These are phyloP conservation scores for Andrena haemorrhoa DNA, from an alignment of 2,888 invertebrate species.

Conservation along the genomic window DNA sequence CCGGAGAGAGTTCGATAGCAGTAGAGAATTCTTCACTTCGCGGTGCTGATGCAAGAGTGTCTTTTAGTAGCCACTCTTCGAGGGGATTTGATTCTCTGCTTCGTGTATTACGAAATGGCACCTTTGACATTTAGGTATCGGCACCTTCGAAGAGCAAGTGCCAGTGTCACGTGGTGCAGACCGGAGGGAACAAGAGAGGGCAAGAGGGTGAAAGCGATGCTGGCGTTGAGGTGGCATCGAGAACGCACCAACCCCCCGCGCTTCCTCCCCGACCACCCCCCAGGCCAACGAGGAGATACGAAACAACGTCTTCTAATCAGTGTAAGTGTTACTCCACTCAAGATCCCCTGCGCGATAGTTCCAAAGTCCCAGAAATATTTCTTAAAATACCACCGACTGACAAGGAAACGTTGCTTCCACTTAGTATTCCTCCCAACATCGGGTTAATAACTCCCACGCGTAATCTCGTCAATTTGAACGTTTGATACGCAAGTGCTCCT, in stretches of 20 bases:
- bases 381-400: neutral
- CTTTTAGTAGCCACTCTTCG: no score
- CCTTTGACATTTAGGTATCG: slow-evolving; percentile 60
- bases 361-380: neutral
- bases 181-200: slow-evolving; percentile 74
- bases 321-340: slow-evolving; percentile 73
- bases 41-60: no score
- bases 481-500: slow-evolving; percentile 10
- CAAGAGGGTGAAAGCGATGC: slow-evolving; percentile 78
- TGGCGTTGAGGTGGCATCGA: slow-evolving; percentile 77
- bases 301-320: slow-evolving; percentile 77
- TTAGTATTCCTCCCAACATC: neutral
- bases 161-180: slow-evolving; percentile 82
- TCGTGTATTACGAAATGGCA: neutral
- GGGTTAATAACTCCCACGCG: slow-evolving; percentile 37
- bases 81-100: no score
- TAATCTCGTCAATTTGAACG: slow-evolving; percentile 40
- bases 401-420: neutral
- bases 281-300: slow-evolving; percentile 81
- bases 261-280: slow-evolving; percentile 83
- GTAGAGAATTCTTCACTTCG: no score
- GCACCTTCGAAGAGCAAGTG: slow-evolving; percentile 77
- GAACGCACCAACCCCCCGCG: slow-evolving; percentile 83
- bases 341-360: neutral
- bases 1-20: no score